Conservation (phyloP, 2,797 vertebrate genomes). For the Mormyrus hasselquistii region DNA sequence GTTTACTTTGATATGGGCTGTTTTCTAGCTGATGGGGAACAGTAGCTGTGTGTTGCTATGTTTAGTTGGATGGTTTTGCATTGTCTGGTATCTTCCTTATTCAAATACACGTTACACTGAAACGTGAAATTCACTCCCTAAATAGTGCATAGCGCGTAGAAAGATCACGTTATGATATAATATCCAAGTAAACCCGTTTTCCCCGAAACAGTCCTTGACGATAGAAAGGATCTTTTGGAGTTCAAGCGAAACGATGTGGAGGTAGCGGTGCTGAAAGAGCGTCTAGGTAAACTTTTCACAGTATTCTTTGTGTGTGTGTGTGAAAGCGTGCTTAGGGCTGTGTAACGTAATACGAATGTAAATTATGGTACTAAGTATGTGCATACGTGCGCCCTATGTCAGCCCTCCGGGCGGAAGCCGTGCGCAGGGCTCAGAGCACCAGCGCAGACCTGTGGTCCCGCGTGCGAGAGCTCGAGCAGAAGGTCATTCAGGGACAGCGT, state of each 20-base stretch:
- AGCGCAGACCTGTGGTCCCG: slow-evolving; percentile 48
- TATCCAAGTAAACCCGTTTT: background rate
- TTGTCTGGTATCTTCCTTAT: background rate
- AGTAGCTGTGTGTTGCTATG: background rate
- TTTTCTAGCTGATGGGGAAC: background rate
- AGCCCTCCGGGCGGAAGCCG: slow-evolving; percentile 53
- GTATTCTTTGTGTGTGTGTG: background rate
- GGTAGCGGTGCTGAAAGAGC: slow-evolving; percentile 56
- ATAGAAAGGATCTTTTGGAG: slow-evolving; percentile 48
- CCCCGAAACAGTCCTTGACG: slow-evolving; percentile 13
- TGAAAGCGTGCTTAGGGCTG: background rate
- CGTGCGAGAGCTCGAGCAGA: slow-evolving; percentile 53
- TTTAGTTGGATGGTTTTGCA: background rate
- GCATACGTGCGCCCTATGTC: background rate
- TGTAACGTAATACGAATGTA: background rate
- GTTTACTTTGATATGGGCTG: background rate
- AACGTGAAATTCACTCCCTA: background rate
- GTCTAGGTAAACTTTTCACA: slow-evolving; percentile 55
- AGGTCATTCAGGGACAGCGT: slow-evolving; percentile 48
- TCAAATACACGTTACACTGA: background rate
- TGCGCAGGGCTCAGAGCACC: slow-evolving; percentile 43
- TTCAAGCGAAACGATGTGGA: slow-evolving; percentile 51
- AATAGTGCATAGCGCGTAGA: background rate
- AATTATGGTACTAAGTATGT: background rate
- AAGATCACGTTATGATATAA: background rate